Evolutionary conservation across 2,888 invertebrate species (phyloP), one percentile per base, ranked within the genome.

Genomic region (Pharmacophagus antenor): DNA sequence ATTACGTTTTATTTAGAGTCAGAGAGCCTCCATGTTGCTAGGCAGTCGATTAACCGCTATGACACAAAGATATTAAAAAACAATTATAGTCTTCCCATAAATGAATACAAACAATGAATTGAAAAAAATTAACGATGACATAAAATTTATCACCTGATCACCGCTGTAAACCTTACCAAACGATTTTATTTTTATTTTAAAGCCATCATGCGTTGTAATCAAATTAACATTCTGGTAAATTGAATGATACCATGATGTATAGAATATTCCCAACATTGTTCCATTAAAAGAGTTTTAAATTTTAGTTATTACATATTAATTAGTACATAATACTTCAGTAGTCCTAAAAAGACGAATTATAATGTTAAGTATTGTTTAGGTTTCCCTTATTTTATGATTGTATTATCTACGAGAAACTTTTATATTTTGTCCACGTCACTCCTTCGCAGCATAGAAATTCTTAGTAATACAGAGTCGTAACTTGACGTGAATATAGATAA

Each of bases 91-190:
- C 15, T 37, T 5, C 1, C 15, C n/a, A 0, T 37, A 37, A 37
- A 37, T 37, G 4, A n/a, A 37, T n/a, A 37, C 31, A 37, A 37
- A n/a, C 37, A 37, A n/a, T n/a, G 37, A n/a, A 37, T n/a, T n/a
- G 37, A n/a, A 37, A n/a, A 37, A 37, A 37, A n/a, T 37, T 37
- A 37, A 37, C n/a, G 37, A 5, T 37, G 37, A 37, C n/a, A 37
- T n/a, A 37, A 37, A 37, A 37, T 37, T 37, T 37, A 37, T 37
- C n/a, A 37, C 37, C 37, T 37, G 37, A 37, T 37, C 37, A 37
- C 37, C 37, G 37, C 15, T n/a, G n/a, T 37, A 37, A 37, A 37
- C 37, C n/a, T 37, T 37, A 37, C n/a, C n/a, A 5, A 4, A n/a
- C 37, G 15, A 37, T 37, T 37, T 37, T 37, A n/a, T 37, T 37